Conservation (phyloP, 2,113 vertebrate genomes). For the Athene cunicularia region DNA sequence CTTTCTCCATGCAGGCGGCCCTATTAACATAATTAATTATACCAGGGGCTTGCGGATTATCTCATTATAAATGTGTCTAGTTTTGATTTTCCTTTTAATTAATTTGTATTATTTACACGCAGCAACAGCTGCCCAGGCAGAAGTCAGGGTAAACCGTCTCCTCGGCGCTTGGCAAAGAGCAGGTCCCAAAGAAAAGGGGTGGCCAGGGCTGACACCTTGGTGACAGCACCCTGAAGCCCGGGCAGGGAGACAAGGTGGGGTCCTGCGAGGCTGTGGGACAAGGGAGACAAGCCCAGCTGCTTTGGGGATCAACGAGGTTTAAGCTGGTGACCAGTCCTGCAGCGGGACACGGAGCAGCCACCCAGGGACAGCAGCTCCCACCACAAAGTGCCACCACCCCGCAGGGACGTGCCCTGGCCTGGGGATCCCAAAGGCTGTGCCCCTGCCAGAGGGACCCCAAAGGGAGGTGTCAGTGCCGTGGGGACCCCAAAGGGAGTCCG, state of each 20-base stretch:
- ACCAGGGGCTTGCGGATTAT: constrained; percentile 3
- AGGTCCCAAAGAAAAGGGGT: background rate
- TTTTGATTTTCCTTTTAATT: constrained; percentile 63
- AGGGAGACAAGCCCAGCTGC: background rate
- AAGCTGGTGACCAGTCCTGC: rapidly evolving
- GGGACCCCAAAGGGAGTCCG: background rate
- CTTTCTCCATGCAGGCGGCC: background rate
- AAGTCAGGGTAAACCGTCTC: background rate
- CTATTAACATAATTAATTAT: constrained; percentile 45
- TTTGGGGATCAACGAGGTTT: background rate
- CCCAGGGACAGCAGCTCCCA: background rate
- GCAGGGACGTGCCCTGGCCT: rapidly evolving
- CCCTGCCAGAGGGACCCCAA: background rate
- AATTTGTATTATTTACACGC: constrained; percentile 32
- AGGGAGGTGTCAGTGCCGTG: background rate
- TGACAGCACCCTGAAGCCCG: background rate
- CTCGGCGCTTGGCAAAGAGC: background rate
- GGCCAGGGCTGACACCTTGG: background rate
- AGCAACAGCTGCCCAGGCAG: background rate
- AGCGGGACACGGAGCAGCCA: background rate
- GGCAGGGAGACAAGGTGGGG: background rate
- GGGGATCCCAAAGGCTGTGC: background rate
- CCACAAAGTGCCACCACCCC: background rate
- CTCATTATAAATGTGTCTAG: constrained; percentile 32
- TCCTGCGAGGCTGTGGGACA: rapidly evolving